Percentiles rank a stretch among this genome's conserved stretches.
These are phyloP conservation scores for Microctonus hyperodae DNA, from an alignment of 2,888 invertebrate genomes.

Conservation along the genomic window DNA sequence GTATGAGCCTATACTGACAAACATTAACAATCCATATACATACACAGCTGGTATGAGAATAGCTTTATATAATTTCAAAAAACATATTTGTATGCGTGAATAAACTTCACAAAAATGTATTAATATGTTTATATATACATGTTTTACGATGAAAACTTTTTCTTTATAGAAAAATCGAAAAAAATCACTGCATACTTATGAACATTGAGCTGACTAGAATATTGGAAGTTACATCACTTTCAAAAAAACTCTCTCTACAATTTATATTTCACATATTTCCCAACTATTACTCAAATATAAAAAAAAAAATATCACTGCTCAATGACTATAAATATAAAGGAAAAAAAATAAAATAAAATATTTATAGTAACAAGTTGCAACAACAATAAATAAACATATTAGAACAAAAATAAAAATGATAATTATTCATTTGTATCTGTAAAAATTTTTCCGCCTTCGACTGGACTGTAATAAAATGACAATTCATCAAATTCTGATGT, in stretches of 20 bases:
- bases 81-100: not conserved
- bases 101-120: too few relatives aligned
- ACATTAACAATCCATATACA: too few relatives aligned
- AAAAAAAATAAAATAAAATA: constrained; percentile 9
- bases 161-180: not conserved
- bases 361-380: not conserved
- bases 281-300: too few relatives aligned
- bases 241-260: too few relatives aligned
- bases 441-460: constrained; percentile 79
- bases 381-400: not conserved
- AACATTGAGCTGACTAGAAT: not conserved
- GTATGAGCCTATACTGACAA: too few relatives aligned
- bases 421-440: constrained; percentile 54
- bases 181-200: not conserved
- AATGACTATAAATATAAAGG: not conserved
- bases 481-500: constrained; percentile 88
- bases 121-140: not conserved
- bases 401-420: constrained; percentile 23
- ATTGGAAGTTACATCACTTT: not conserved
- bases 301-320: too few relatives aligned
- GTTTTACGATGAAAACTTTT: not conserved
- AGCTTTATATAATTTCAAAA: not conserved
- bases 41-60: too few relatives aligned
- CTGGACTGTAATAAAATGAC: constrained; percentile 85
- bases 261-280: too few relatives aligned